These are phyloP conservation scores for Leptinotarsa defecta DNA, from an alignment of 1,140 invertebrate genomes.

Conservation along the genomic window DNA sequence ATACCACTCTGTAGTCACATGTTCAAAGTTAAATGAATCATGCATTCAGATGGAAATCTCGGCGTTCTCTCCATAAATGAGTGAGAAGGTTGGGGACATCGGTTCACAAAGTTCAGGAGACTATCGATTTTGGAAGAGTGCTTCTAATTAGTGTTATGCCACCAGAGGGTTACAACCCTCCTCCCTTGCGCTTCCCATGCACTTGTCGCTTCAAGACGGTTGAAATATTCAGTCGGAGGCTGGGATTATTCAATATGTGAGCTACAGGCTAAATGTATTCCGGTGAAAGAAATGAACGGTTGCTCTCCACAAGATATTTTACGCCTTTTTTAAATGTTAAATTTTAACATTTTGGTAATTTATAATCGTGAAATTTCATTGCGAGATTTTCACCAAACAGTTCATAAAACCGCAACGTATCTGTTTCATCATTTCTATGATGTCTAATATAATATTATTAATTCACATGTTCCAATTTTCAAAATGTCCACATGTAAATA, in stretches of 20 bases:
- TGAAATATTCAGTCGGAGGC: neutral
- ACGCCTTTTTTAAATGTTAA: too few relatives aligned
- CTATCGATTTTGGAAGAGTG: slow-evolving; percentile 22
- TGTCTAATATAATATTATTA: too few relatives aligned
- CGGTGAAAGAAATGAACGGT: neutral
- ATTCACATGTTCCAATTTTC: too few relatives aligned
- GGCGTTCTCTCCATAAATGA: slow-evolving; percentile 6
- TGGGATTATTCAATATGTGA: neutral
- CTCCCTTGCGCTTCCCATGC: slow-evolving; percentile 1
- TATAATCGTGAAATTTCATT: too few relatives aligned
- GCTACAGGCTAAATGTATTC: neutral
- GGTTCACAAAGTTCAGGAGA: neutral
- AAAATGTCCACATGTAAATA: too few relatives aligned
- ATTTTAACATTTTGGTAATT: too few relatives aligned
- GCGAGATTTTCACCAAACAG: too few relatives aligned
- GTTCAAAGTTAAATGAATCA: slow-evolving; percentile 17
- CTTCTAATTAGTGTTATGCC: slow-evolving; percentile 18
- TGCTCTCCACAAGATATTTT: too few relatives aligned
- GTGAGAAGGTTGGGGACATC: slow-evolving; percentile 23
- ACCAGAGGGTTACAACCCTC: neutral
- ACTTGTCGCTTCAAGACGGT: slow-evolving; percentile 15
- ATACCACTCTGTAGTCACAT: slow-evolving; percentile 8
- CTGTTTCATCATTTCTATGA: too few relatives aligned
- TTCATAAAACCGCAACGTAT: too few relatives aligned
- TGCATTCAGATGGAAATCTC: slow-evolving; percentile 1